Base-by-base conservation (phyloP, 2,888 invertebrate species). In the Leptopilina myrica region DNA sequence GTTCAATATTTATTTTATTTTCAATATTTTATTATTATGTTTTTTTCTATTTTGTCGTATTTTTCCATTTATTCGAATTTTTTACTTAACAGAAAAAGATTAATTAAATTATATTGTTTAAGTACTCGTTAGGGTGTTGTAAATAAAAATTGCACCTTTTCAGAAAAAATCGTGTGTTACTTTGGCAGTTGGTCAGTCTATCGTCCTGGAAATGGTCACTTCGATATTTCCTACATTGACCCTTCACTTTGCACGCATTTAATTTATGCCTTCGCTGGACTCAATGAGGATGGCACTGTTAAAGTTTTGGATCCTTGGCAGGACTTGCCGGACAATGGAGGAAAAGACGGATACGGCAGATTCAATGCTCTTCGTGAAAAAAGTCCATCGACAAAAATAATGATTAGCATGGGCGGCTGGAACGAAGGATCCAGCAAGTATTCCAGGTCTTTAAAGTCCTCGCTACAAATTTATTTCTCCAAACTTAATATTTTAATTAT, bases 161-260 rank as follows among this genome's bases (percentile, higher is more conserved):
- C 87, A 95, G 95, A 94, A 85, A 92, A 93, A 81, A 92, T 96
- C 0, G 93, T 96, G 0, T 96, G 97, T 86, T 97, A 97, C 90
- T 95, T 94, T 84, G 96, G 96, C 3, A 94, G 95, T 6, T 97
- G 96, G 96, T 94, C 96, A 0, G 94, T 94, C 0, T 96, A 96
- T 86, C 93, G 96, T 64, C 89, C 89, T 0, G 94, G 94, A 0
- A 88, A 92, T 75, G 96, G 96, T 0, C 93, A 94, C 88, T 96
- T 95, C 85, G 93, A 94, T 15, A 94, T 96, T 0, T 93, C 93
- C 12, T 87, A 95, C 77, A 94, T 96, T 26, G 94, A 96, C 86
- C 93, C 95, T 0, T 90, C 90, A 20, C 91, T 96, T 0, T 97
- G 97, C 89, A 96, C 96, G 0, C 96, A 97, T 88, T 80, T 95